Percentiles rank a stretch among this genome's conserved stretches.
These are phyloP conservation scores for Iphiclides podalirius DNA, from an alignment of 2,888 invertebrate species.

Conservation along the genomic window DNA sequence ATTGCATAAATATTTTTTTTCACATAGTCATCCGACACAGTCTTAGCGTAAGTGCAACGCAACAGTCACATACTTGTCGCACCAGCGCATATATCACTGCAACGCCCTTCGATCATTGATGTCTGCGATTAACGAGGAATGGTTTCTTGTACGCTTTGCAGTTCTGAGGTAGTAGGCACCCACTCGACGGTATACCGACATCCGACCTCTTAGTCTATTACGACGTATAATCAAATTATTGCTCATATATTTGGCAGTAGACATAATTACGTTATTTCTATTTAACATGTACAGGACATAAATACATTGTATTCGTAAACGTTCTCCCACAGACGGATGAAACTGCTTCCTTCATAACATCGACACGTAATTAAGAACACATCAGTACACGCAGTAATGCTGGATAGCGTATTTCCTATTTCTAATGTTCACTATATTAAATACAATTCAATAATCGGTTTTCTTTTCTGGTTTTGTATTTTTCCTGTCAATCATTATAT, in stretches of 20 bases:
- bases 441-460: not conserved
- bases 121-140: slow-evolving; percentile 18
- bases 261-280: slow-evolving; percentile 18
- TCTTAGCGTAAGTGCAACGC: slow-evolving; percentile 64
- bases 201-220: slow-evolving; percentile 1
- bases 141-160: slow-evolving; percentile 4
- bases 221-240: slow-evolving; percentile 31
- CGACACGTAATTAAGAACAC: not conserved
- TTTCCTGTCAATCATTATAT: too few relatives aligned
- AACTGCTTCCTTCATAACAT: slow-evolving; percentile 7
- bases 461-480: not conserved
- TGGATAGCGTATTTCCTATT: not conserved
- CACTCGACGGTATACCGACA: slow-evolving; percentile 4
- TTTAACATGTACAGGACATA: slow-evolving; percentile 19
- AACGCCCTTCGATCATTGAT: slow-evolving; percentile 13
- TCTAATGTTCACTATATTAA: not conserved
- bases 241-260: slow-evolving; percentile 42
- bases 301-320: slow-evolving; percentile 16
- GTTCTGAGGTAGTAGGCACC: slow-evolving; percentile 20
- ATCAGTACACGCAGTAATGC: not conserved
- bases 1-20: slow-evolving; percentile 54
- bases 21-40: slow-evolving; percentile 37
- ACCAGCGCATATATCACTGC: slow-evolving; percentile 17
- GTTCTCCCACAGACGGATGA: slow-evolving; percentile 8
- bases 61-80: slow-evolving; percentile 28